Percentiles rank a stretch among this genome's conserved stretches.
phyloP scores from a whole-genome alignment of 2,888 invertebrate genomes.

The Macaria notata region DNA sequence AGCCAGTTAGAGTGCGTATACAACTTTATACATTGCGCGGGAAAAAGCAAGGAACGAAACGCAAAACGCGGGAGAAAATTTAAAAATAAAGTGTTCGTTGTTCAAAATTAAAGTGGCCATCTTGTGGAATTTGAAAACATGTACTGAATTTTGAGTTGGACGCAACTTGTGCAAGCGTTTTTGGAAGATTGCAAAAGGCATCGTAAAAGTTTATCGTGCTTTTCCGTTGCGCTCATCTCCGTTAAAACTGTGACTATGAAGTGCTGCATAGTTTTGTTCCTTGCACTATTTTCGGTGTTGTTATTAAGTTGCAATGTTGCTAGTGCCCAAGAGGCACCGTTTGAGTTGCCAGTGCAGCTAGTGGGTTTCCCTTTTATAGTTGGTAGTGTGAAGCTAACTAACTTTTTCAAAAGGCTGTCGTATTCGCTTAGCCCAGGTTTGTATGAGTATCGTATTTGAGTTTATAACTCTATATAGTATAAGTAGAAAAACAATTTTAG shows the following conservation, averaged over 20 bases:
- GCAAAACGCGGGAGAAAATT: conserved; percentile 3
- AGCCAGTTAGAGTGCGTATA: conserved; percentile 37
- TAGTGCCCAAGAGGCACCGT: conserved; percentile 73
- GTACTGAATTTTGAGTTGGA: too few relatives aligned
- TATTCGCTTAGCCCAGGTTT: conserved; percentile 92
- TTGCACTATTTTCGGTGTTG: conserved; percentile 28
- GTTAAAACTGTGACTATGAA: conserved; percentile 26
- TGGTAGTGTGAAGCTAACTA: conserved; percentile 88
- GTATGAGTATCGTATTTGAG: conserved; percentile 36
- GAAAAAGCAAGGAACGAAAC: conserved; percentile 12
- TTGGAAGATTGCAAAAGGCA: conserved; percentile 15
- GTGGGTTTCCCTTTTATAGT: conserved; percentile 93
- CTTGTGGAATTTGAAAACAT: not conserved
- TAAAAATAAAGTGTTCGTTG: conserved; percentile 2
- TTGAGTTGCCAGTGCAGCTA: conserved; percentile 92
- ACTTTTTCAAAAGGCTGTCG: conserved; percentile 91
- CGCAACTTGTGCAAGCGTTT: conserved; percentile 5
- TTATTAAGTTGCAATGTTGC: conserved; percentile 31
- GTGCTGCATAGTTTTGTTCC: conserved; percentile 18
- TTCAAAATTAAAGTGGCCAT: conserved; percentile 1
- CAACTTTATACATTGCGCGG: conserved; percentile 11
- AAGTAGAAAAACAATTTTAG: not conserved
- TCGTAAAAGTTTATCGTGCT: conserved; percentile 8
- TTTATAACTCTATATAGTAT: not conserved
- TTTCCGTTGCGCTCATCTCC: conserved; percentile 9